These are phyloP conservation scores for Corythoichthys intestinalis DNA, from an alignment of 2,113 vertebrate genomes.

Conservation along the genomic window DNA sequence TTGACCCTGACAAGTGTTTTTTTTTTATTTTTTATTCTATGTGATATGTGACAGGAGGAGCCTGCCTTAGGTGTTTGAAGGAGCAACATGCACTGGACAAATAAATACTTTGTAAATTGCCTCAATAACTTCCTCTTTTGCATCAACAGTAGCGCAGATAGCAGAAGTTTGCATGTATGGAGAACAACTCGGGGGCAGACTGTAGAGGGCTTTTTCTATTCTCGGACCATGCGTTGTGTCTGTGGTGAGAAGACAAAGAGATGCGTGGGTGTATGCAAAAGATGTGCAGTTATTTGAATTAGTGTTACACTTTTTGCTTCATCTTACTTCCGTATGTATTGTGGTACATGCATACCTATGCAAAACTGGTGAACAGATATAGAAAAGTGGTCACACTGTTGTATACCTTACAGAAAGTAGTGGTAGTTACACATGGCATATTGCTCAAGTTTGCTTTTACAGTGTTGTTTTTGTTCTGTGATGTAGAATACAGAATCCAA, in stretches of 20 bases:
- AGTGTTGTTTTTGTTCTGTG: too few species aligned
- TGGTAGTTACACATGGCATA: background rate
- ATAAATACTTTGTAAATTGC: conserved; percentile 43
- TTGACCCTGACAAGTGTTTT: conserved; percentile 10
- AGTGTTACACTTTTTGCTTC: conserved; percentile 11
- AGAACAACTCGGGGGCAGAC: conserved; percentile 5
- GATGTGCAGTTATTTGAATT: conserved; percentile 1
- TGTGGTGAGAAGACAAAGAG: conserved; percentile 13
- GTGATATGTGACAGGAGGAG: background rate
- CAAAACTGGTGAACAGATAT: conserved; percentile 23
- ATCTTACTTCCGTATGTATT: conserved; percentile 10
- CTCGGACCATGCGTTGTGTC: background rate
- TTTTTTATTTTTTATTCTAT: conserved; percentile 15
- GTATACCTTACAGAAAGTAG: too few species aligned
- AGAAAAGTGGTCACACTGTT: background rate
- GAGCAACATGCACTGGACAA: conserved; percentile 32
- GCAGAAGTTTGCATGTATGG: conserved; percentile 27
- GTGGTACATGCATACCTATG: conserved; percentile 34
- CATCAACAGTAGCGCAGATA: conserved; percentile 53
- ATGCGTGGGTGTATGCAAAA: conserved; percentile 11
- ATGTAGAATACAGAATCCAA: too few species aligned
- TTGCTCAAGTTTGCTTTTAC: too few species aligned
- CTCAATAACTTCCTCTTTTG: conserved; percentile 67
- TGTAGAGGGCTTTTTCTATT: background rate
- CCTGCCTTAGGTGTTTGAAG: conserved; percentile 10